A percentile compares a stretch with the other conserved stretches of the same genome.
Conservation (phyloP, 2,888 invertebrate species). For the Sesia bembeciformis region DNA sequence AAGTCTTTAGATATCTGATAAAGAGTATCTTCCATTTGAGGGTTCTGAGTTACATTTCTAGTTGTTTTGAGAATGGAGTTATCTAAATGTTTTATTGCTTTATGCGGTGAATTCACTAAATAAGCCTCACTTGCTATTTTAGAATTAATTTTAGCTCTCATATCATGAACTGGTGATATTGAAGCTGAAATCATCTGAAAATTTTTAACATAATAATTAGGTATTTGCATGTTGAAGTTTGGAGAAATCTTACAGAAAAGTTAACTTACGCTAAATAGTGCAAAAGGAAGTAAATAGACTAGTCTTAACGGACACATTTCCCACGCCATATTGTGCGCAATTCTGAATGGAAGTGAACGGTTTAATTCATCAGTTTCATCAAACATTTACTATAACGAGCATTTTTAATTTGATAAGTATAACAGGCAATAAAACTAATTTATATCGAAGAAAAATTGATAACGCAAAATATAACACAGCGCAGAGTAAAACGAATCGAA, state of each 20-base stretch:
- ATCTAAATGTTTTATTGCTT: conserved; percentile 50
- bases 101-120: conserved; percentile 43
- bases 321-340: too few relatives aligned
- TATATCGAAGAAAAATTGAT: not conserved
- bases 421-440: not conserved
- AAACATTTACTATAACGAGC: not conserved
- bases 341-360: too few relatives aligned
- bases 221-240: too few relatives aligned
- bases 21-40: conserved; percentile 55
- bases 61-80: conserved; percentile 44
- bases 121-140: conserved; percentile 29
- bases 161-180: conserved; percentile 59
- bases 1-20: conserved; percentile 61
- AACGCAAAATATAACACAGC: not conserved
- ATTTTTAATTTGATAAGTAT: not conserved
- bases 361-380: too few relatives aligned
- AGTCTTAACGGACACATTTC: too few relatives aligned
- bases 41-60: conserved; percentile 58
- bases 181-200: conserved; percentile 38
- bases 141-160: conserved; percentile 35
- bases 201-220: too few relatives aligned
- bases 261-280: not conserved
- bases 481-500: too few relatives aligned
- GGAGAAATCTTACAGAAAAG: conserved; percentile 3
- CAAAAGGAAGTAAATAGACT: not conserved